Base-by-base conservation (phyloP, 2,113 vertebrate genomes). In the Recurvirostra avosetta region DNA sequence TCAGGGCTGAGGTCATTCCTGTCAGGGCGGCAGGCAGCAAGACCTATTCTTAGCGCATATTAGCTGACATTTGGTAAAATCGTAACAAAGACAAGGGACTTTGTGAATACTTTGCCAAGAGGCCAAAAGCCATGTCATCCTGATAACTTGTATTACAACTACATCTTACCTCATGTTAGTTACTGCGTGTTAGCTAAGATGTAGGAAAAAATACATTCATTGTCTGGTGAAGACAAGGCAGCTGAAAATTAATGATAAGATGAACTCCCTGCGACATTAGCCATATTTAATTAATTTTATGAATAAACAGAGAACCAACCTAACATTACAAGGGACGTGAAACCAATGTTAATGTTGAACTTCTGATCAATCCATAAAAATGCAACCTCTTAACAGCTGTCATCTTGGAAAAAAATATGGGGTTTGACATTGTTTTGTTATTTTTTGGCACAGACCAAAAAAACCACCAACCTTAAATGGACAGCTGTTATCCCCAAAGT, bases 41-140 rank as follows among this genome's bases (percentile, higher is more conserved):
- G 66, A 45, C 19, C 75, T 90, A 93, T 92, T 95, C 78, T 89
- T 92, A 92, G 65, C 5, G 3, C 53, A 7, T 12, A 67, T 15
- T 52, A 92, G 65, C 73, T 92, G 91, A 92, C 88, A 92, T 93
- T 93, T 91, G 70, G 80, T 87, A 65, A 87, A 91, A 65, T 34
- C 0, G 0, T 85, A 55, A 71, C 77, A 85, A 81, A 81, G 77
- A 78, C 52, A 61, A 86, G 40, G 68, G n/a, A 61, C 55, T 26
- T 41, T 21, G 55, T 50, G 68, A 92, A 82, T 47, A 16, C 53
- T 94, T 30, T 56, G 84, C 92, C 89, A 87, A 34, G 66, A 93
- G 68, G 84, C 80, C 56, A 72, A 83, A 68, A 89, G 70, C 77
- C 70, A 87, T 2, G 0, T 94, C 88, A 87, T 45, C 52, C 70